Evolutionary conservation across 2,888 invertebrate genomes (phyloP).

Genomic region (Leistus spinibarbis): DNA sequence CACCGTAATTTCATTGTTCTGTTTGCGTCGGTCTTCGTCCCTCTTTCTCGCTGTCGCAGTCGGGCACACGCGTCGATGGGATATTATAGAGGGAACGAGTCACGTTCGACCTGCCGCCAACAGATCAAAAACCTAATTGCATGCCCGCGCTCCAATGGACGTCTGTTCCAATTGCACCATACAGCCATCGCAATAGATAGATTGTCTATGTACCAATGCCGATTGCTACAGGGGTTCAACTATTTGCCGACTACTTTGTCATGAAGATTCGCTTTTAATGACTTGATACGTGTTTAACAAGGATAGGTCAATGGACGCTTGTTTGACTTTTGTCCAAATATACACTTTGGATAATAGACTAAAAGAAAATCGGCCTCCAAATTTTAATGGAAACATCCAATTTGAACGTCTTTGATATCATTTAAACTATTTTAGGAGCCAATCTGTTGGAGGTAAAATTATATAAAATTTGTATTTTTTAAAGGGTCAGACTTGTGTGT

Average conservation of each 20-base stretch:
- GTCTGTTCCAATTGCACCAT: not conserved
- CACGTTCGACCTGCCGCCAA: not conserved
- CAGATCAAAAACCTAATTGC: constrained; percentile 10
- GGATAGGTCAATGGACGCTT: too few species aligned
- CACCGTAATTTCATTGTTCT: constrained; percentile 10
- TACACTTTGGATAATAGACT: too few species aligned
- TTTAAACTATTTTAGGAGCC: too few species aligned
- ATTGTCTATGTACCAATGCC: not conserved
- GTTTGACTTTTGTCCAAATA: too few species aligned
- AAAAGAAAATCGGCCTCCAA: too few species aligned
- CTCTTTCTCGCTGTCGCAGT: not conserved
- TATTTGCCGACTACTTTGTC: not conserved
- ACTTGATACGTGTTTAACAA: too few species aligned
- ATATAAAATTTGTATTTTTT: not conserved
- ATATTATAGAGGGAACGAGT: not conserved
- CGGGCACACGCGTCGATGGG: not conserved
- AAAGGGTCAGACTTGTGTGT: not conserved
- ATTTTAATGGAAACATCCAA: too few species aligned
- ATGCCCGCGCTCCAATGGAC: not conserved
- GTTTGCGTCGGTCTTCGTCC: not conserved
- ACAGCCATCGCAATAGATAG: not conserved
- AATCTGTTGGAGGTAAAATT: too few species aligned
- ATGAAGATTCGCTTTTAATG: not conserved
- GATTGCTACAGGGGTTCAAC: not conserved
- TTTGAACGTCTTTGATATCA: too few species aligned